Base-by-base conservation (phyloP, 1,140 invertebrate genomes). In the Trachymyrmex cornetzi region DNA sequence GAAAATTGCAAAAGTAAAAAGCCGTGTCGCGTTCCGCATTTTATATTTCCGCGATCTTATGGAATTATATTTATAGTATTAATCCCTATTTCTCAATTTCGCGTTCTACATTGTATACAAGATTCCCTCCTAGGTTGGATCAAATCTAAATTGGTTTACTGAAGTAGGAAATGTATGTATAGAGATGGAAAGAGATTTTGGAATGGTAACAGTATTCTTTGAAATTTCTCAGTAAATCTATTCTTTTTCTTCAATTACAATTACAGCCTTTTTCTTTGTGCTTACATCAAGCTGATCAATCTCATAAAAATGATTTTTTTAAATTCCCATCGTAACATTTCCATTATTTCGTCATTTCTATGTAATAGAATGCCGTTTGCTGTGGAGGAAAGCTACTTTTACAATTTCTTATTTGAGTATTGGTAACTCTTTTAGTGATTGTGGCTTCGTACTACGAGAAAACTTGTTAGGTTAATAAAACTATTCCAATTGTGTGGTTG, bases 41-140 rank as follows among this genome's bases (percentile, higher is more conserved):
- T 81, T 69, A 61, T 71, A 38, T 79, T 72, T 67, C 61, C 34
- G 61, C 19, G 55, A 75, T 88, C 75, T 59, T 57, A 44, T 59
- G 44, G 59, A 67, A 88, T 88, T 89, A 86, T 59, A 59, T 86
- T 88, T 86, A 57, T 64, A 86, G 72, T 80, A 86, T 86, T 88
- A 89, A 88, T 64, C 34, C 24, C 14, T 22, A 38, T 81, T 81
- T 81, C 50, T 67, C 69, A 30, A 69, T 84, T 84, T 59, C 22
- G 22, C 6, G n/a, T 19, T 30, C n/a, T 44, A 61, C 38, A 38
- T 63, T 48, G 57, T 48, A 79, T 57, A 88, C 79, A 89, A 77
- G 53, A 27, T 74, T 84, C 27, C 38, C 24, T n/a, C 38, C 24
- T 24, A 38, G 12, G 16, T 12, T 11, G 14, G 12, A 57, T 50